Evolutionary conservation across 2,113 vertebrate genomes (phyloP), one percentile per base, ranked within the genome.

Genomic region (Stictonetta naevosa): DNA sequence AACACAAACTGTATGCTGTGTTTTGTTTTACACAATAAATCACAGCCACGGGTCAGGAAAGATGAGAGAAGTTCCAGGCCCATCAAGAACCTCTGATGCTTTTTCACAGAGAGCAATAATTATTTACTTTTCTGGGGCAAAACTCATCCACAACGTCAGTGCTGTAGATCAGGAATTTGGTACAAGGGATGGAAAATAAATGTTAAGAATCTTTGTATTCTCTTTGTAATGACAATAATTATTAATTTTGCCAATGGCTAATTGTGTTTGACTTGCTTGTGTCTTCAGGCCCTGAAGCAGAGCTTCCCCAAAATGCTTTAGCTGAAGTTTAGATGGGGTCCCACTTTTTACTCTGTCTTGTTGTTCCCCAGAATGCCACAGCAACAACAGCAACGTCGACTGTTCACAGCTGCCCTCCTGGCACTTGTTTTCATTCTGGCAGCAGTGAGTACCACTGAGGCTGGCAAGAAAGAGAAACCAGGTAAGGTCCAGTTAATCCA

Each of bases 381-480:
- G 48, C 91, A 96, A 68, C 96, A 97, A 15, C 96, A 98, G 36
- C 97, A 97, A 42, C 96, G 95, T 87, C 97, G 75, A 73, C 95
- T 97, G 95, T 96, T 98, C 89, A 92, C 96, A 77, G 97, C 96
- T 81, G 95, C 95, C 95, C 90, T 98, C 84, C 88, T 98, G 97
- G 97, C 95, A 31, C 96, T 98, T 26, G 40, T 98, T 93, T 98
- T 98, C 93, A 88, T 98, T 80, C 89, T 98, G 85, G 98, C 98
- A 90, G 96, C 95, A 7, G 95, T 98, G 93, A 96, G 89, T 73
- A 98, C 95, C 74, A 95, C 97, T 3, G 98, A 98, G 80, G 97
- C 98, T 2, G 98, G 98, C 46, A 98, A 98, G 92, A 98, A 98
- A 84, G 98, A 98, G 92, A 98, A 98, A 73, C 97, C 97, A 96